Conservation (phyloP, 2,797 vertebrate genomes). For the Alosa sapidissima region DNA sequence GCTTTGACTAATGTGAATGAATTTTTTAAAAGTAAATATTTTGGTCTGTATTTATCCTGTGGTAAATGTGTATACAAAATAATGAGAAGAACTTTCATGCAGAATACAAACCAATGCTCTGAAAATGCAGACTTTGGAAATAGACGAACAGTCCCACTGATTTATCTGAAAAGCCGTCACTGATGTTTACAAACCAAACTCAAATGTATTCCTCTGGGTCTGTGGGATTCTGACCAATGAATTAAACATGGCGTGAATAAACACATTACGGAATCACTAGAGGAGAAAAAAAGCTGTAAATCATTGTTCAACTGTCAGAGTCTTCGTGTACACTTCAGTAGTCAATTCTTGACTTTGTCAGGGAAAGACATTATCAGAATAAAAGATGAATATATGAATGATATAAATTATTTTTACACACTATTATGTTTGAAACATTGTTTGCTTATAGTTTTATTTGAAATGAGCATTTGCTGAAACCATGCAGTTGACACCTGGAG, state of each 20-base stretch:
- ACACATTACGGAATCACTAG: constrained; percentile 1
- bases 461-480: background rate
- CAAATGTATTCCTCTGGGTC: background rate
- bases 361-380: background rate
- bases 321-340: background rate
- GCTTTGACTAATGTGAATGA: background rate
- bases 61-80: background rate
- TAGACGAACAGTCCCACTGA: constrained; percentile 14
- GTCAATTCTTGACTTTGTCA: background rate
- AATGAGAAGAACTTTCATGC: background rate
- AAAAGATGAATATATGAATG: background rate
- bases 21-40: background rate
- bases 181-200: constrained; percentile 12
- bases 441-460: background rate
- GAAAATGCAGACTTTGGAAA: background rate
- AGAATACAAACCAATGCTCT: background rate
- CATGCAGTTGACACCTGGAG: background rate
- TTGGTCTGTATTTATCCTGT: background rate
- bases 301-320: background rate
- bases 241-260: constrained; percentile 38
- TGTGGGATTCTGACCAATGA: constrained; percentile 23
- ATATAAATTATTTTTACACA: background rate
- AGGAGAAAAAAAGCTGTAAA: constrained; percentile 26
- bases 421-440: background rate
- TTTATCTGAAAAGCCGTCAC: constrained; percentile 19